These are phyloP conservation scores for Olivierus martensii DNA, from an alignment of 1,140 invertebrate genomes.

Conservation along the genomic window DNA sequence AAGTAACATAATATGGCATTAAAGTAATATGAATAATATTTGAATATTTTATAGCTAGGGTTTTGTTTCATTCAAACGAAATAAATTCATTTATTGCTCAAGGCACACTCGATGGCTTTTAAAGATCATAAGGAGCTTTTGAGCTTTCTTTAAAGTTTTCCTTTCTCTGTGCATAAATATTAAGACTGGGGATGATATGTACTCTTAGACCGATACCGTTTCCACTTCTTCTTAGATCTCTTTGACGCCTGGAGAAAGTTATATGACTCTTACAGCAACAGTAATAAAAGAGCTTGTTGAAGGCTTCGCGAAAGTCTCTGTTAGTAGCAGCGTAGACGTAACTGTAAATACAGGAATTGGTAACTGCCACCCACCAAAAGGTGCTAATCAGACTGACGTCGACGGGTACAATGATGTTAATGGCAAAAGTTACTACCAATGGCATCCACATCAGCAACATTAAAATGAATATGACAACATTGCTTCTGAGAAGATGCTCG, in stretches of 20 bases:
- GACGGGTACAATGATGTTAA: constrained; percentile 34
- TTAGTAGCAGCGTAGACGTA: constrained; percentile 49
- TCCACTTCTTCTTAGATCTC: background rate
- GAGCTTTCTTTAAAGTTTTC: background rate
- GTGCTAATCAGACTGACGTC: constrained; percentile 43
- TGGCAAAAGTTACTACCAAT: constrained; percentile 39
- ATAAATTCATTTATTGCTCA: too few species aligned
- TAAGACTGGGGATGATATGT: constrained; percentile 58
- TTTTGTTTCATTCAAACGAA: too few species aligned
- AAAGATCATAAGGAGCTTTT: too few species aligned
- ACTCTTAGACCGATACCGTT: constrained; percentile 37
- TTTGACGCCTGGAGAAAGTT: constrained; percentile 33
- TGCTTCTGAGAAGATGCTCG: constrained; percentile 44
- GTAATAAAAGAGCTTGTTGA: constrained; percentile 61
- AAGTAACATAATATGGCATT: too few species aligned
- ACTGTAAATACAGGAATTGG: constrained; percentile 50
- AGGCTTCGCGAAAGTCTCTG: constrained; percentile 53
- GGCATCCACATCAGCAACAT: constrained; percentile 54
- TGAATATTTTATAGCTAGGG: too few species aligned
- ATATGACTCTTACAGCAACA: constrained; percentile 68
- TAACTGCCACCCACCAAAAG: constrained; percentile 48
- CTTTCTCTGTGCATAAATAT: constrained; percentile 41
- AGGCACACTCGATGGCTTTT: too few species aligned
- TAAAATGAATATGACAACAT: constrained; percentile 47
- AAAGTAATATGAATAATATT: too few species aligned